Conservation (phyloP, 2,888 invertebrate species). For the Meiosimyza decipiens region DNA sequence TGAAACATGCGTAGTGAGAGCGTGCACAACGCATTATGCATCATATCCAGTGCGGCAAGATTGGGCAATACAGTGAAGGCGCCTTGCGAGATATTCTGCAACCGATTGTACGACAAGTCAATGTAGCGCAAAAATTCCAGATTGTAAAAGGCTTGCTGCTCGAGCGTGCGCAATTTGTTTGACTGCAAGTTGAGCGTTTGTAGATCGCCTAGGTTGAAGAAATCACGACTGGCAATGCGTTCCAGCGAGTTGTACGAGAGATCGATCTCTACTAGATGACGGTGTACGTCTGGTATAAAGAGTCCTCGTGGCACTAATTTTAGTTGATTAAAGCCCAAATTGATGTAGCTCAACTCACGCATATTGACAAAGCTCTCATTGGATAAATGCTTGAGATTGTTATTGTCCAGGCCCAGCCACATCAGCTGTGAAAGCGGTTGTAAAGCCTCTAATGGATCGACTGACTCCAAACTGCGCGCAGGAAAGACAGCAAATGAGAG, state of each 20-base stretch:
- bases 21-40: constrained; percentile 79
- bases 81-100: constrained; percentile 77
- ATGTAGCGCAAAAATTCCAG: constrained; percentile 83
- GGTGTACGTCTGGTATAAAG: constrained; percentile 77
- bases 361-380: constrained; percentile 78
- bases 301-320: constrained; percentile 76
- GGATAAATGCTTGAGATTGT: constrained; percentile 81
- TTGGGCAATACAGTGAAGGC: constrained; percentile 82
- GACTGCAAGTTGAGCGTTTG: constrained; percentile 83
- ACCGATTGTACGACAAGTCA: constrained; percentile 84
- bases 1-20: constrained; percentile 77
- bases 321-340: constrained; percentile 87
- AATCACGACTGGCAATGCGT: constrained; percentile 75
- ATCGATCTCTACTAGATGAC: constrained; percentile 80
- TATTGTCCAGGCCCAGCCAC: constrained; percentile 89
- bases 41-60: constrained; percentile 82
- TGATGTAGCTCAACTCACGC: constrained; percentile 80
- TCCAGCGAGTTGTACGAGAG: constrained; percentile 85
- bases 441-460: constrained; percentile 82
- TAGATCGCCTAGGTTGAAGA: constrained; percentile 77
- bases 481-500: constrained; percentile 86
- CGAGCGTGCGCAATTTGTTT: constrained; percentile 79
- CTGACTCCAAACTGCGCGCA: constrained; percentile 59
- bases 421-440: constrained; percentile 79
- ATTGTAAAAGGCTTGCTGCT: constrained; percentile 79